Evolutionary conservation across 2,888 invertebrate species (phyloP).

Genomic region (Troides oblongomaculatus): DNA sequence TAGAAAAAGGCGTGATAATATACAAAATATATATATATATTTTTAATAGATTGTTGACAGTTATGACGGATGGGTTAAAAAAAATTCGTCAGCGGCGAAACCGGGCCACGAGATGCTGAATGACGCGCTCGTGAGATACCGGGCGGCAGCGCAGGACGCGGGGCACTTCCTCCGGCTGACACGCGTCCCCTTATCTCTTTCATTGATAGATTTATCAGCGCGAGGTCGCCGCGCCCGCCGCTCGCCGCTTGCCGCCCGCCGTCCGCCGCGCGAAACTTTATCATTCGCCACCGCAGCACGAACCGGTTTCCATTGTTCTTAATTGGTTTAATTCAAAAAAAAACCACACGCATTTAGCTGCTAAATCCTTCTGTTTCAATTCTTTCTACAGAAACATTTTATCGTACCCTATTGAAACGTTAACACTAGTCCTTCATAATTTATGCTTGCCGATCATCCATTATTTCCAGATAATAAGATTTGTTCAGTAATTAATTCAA

Average conservation of each 20-base stretch:
- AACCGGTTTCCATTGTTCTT: conserved; percentile 5
- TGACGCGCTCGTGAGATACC: conserved; percentile 43
- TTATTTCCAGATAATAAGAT: too few relatives aligned
- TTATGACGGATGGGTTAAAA: neutral
- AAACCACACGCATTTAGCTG: neutral
- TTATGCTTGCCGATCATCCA: too few relatives aligned
- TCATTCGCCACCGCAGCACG: conserved; percentile 1
- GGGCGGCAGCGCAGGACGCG: conserved; percentile 56
- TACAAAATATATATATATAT: too few relatives aligned
- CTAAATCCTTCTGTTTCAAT: too few relatives aligned
- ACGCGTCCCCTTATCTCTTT: conserved; percentile 72
- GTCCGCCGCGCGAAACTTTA: conserved; percentile 5
- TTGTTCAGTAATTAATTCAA: too few relatives aligned
- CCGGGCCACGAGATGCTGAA: conserved; percentile 22
- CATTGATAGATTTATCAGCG: conserved; percentile 77
- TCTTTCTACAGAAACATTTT: too few relatives aligned
- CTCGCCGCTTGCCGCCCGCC: conserved; percentile 42
- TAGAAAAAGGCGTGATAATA: too few relatives aligned
- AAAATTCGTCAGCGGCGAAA: conserved; percentile 9
- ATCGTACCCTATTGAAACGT: too few relatives aligned
- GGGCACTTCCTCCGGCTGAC: conserved; percentile 70
- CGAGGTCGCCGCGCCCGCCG: conserved; percentile 57
- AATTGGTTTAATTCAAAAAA: neutral
- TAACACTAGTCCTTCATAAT: too few relatives aligned
- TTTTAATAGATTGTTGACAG: neutral